Conservation (phyloP, 2,888 invertebrate species). For the Hydrotaea diabolus region DNA sequence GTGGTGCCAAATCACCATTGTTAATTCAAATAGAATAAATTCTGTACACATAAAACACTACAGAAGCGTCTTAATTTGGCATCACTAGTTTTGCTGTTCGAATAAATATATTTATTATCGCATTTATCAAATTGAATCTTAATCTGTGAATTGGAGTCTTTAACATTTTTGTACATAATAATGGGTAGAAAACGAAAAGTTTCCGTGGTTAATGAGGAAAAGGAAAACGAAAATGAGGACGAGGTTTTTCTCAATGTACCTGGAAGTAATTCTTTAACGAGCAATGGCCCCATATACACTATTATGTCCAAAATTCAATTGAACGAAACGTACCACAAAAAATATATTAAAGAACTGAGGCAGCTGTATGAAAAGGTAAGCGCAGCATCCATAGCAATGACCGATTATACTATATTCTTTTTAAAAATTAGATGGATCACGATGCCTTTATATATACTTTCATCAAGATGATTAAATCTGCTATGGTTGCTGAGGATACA, state of each 20-base stretch:
- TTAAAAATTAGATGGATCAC: slow-evolving; percentile 81
- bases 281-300: slow-evolving; percentile 75
- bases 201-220: slow-evolving; percentile 71
- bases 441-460: slow-evolving; percentile 85
- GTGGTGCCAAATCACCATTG: too few species aligned
- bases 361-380: slow-evolving; percentile 85
- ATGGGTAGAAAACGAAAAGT: slow-evolving; percentile 74
- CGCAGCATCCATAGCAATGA: background rate
- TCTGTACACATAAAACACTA: too few species aligned
- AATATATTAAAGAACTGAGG: slow-evolving; percentile 84
- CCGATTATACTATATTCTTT: background rate
- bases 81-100: too few species aligned
- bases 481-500: slow-evolving; percentile 85
- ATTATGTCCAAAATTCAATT: slow-evolving; percentile 85
- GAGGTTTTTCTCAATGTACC: background rate
- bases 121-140: too few species aligned
- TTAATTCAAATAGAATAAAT: too few species aligned
- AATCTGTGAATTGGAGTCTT: too few species aligned
- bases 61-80: too few species aligned
- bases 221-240: slow-evolving; percentile 72
- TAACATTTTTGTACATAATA: too few species aligned
- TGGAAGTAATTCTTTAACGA: slow-evolving; percentile 60
- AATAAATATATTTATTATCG: too few species aligned
- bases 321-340: slow-evolving; percentile 85
- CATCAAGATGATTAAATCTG: slow-evolving; percentile 84